Evolutionary conservation across 2,888 invertebrate species (phyloP), one percentile per base, ranked within the genome.

Genomic region (Graphium colonna): DNA sequence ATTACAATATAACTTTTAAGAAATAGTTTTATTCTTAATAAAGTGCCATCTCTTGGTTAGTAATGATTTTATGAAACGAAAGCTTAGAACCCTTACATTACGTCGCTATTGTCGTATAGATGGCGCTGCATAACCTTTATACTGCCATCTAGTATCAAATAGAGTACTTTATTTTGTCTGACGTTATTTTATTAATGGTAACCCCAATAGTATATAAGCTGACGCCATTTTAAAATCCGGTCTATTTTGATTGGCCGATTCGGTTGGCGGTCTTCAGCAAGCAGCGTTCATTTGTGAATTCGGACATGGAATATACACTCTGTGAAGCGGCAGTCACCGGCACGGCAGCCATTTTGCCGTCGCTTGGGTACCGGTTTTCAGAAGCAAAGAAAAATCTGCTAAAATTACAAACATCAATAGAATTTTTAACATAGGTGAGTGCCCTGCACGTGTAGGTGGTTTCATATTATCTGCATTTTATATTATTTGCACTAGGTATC

Each of bases 401-500:
- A 12, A 80, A 80, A 79, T 78, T 73, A 79, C 82, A 78, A 82
- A 82, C 61, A 86, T 87, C 86, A 13, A 44, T 56, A 55, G 5
- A 47, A 51, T 59, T 61, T 66, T 71, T 57, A 56, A 10, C 44
- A 41, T 67, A 73, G 78, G 88, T 89, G 77, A 71, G 72, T 69
- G 28, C 45, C 56, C 55, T 16, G 53, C 55, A 21, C 3, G 12
- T 3, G 31, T 5, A 49, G 9, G 42, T 15, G 45, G 18, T 52
- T 13, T 1, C 33, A 16, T 17, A 28, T n/a, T 36, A 33, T 53
- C 9, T 36, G 4, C 47, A 55, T 18, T 28, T 33, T 10, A 31
- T 15, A 31, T 52, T 77, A 81, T 81, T 78, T 79, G 91, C 92
- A 92, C 92, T 82, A 67, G 82, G 92, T 92, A 92, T 92, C 92